Evolutionary conservation across 1,140 invertebrate genomes (phyloP).

Genomic region (Latrodectus geometricus): DNA sequence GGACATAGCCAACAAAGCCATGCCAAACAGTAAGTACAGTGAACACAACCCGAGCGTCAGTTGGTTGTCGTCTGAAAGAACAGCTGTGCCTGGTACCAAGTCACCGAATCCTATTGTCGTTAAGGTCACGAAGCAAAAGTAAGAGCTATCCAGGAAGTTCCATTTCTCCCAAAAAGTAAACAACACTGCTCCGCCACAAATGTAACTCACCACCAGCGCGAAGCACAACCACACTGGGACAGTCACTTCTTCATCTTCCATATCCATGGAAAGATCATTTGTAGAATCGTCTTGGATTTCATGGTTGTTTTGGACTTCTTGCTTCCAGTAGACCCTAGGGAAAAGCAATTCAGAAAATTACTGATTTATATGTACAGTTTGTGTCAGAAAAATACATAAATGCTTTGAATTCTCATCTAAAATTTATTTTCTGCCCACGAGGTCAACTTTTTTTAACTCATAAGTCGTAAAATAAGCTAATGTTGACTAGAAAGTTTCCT

Average conservation of each 20-base stretch:
- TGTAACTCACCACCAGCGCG: slow-evolving; percentile 88
- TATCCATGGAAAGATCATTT: background rate
- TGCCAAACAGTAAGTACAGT: slow-evolving; percentile 93
- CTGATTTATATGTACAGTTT: no score
- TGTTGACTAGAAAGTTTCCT: no score
- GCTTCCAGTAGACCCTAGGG: background rate
- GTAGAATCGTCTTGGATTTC: slow-evolving; percentile 11
- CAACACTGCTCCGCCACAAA: slow-evolving; percentile 86
- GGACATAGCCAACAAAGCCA: slow-evolving; percentile 97
- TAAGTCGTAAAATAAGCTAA: no score
- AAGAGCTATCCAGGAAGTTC: slow-evolving; percentile 89
- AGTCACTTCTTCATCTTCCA: slow-evolving; percentile 57
- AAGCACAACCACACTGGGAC: slow-evolving; percentile 90
- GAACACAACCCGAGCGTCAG: slow-evolving; percentile 77
- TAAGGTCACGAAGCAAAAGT: slow-evolving; percentile 96
- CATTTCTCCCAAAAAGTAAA: slow-evolving; percentile 84
- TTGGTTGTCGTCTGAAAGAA: slow-evolving; percentile 60
- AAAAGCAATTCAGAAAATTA: no score
- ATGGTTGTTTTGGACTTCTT: background rate
- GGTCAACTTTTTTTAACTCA: no score
- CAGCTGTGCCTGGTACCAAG: slow-evolving; percentile 81
- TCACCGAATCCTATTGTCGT: slow-evolving; percentile 96
- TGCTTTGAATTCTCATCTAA: no score
- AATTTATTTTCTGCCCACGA: no score
- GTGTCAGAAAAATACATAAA: no score